Base-by-base conservation (phyloP, 2,797 vertebrate species). In the Hippocampus kuda region DNA sequence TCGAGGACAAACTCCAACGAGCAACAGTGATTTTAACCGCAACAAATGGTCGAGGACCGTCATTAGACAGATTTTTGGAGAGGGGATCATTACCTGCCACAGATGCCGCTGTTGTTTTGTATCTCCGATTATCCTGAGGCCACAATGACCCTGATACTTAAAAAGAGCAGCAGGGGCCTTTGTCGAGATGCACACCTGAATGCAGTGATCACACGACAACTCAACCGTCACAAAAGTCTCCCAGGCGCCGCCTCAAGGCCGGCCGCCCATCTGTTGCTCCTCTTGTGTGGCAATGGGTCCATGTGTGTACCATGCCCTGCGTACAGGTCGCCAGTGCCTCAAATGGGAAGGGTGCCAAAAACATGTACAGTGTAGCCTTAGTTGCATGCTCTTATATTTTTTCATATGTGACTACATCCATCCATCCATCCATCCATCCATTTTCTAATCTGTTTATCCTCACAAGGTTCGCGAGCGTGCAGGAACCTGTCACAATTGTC, bases 151-250 rank as follows among this genome's bases (percentile, higher is more conserved):
- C 66, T 18, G 20, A 71, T 66, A 74, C 87, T 85, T 84, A 84
- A 88, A 89, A 88, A 81, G 86, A 90, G 85, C 87, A 90, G 86
- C 85, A 86, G 87, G 89, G 77, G 79, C 82, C 80, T 86, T 89
- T 88, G 89, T 89, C 75, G 72, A 61, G 82, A 81, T 1, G 73
- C 76, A 77, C 88, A 90, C 87, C 89, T 90, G 89, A 89, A 89
- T 86, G 86, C 72, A 81, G 80, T 77, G 75, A 81, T 88, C 85
- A 85, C 76, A 81, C 81, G 84, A 82, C 83, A 78, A 77, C 71
- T 79, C 73, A 74, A 49, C 70, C 70, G 75, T 78, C 79, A 3
- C 74, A 72, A 68, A 54, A 63, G 80, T 84, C 82, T 86, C 81
- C 16, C 81, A 64, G 82, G 83, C 83, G 76, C 79, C 82, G 86